These are phyloP conservation scores for Bergia sp. DNA, from an alignment of 92 coral and sea anemone genomes.

Conservation along the genomic window DNA sequence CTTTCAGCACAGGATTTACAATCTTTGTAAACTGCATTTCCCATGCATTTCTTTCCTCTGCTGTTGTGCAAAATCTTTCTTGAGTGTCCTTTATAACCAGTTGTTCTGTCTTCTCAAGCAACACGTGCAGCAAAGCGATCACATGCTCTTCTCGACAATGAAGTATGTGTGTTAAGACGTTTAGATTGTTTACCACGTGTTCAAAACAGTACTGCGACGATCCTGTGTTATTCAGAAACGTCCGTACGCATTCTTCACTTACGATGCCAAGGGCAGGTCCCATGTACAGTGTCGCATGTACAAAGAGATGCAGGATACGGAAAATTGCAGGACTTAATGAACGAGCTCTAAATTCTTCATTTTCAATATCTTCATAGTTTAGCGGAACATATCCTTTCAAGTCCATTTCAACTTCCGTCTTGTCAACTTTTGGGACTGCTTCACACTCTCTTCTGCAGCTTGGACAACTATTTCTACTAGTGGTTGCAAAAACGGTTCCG, in stretches of 20 bases:
- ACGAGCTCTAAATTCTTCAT: neutral
- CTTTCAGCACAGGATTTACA: slow-evolving; percentile 24
- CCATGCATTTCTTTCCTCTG: slow-evolving; percentile 37
- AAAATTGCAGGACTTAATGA: slow-evolving; percentile 43
- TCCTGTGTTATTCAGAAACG: slow-evolving; percentile 17
- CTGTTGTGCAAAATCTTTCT: slow-evolving; percentile 31
- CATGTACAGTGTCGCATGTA: slow-evolving; percentile 52
- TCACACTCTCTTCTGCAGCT: slow-evolving; percentile 23
- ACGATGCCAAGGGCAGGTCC: slow-evolving; percentile 44
- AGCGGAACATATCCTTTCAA: slow-evolving; percentile 22
- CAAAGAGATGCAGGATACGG: slow-evolving; percentile 56
- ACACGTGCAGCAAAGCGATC: slow-evolving; percentile 45
- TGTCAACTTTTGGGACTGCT: neutral
- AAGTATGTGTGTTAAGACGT: slow-evolving; percentile 27
- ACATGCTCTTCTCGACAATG: slow-evolving; percentile 29
- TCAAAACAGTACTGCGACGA: slow-evolving; percentile 45
- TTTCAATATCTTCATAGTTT: neutral
- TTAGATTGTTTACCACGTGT: slow-evolving; percentile 41
- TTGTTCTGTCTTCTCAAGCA: slow-evolving; percentile 29
- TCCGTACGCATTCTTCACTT: slow-evolving; percentile 19
- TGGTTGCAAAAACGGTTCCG: neutral
- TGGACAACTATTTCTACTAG: neutral
- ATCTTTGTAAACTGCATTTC: slow-evolving; percentile 47
- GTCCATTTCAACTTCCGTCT: neutral
- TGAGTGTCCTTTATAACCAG: slow-evolving; percentile 32